Percentiles rank a stretch among this genome's conserved stretches.
Evolutionary conservation across 2,113 vertebrate genomes (phyloP).

Genomic region (Rutilus rutilus): DNA sequence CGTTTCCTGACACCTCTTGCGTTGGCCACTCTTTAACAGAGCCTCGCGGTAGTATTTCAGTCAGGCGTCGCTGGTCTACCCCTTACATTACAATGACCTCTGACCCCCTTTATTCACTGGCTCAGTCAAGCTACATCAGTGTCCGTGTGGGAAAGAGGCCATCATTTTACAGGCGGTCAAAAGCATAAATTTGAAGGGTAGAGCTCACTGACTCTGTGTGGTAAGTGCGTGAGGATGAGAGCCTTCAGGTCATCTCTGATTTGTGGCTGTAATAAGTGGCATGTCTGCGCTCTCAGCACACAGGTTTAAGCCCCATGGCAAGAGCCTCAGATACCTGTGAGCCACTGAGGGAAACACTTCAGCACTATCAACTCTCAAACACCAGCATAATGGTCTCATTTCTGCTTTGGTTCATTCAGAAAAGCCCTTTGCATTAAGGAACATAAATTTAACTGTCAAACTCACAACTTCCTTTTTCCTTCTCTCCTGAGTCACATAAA

Average conservation of each 20-base stretch:
- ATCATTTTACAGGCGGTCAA: constrained; percentile 67
- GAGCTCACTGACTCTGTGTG: constrained; percentile 59
- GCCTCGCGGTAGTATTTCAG: constrained; percentile 63
- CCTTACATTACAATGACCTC: constrained; percentile 67
- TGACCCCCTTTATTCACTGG: constrained; percentile 52
- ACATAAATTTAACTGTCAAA: constrained; percentile 42
- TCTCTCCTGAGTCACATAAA: background rate
- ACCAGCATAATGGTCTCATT: constrained; percentile 15
- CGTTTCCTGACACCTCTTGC: constrained; percentile 52
- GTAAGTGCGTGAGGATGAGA: constrained; percentile 61
- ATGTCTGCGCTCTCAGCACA: constrained; percentile 58
- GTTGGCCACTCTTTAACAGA: constrained; percentile 54
- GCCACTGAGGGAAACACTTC: constrained; percentile 56
- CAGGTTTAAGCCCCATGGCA: constrained; percentile 45
- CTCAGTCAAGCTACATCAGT: constrained; percentile 55
- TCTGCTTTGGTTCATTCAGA: constrained; percentile 11
- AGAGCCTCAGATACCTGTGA: constrained; percentile 56
- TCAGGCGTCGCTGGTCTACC: constrained; percentile 60
- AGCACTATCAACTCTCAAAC: constrained; percentile 52
- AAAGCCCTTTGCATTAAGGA: constrained; percentile 36
- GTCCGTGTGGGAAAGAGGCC: constrained; percentile 62
- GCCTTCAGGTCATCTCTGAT: constrained; percentile 65
- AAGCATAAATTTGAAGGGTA: constrained; percentile 69
- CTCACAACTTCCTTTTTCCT: background rate
- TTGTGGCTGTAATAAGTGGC: constrained; percentile 69